Evolutionary conservation across 2,888 invertebrate genomes (phyloP).

Genomic region (Petrophora chlorosata): DNA sequence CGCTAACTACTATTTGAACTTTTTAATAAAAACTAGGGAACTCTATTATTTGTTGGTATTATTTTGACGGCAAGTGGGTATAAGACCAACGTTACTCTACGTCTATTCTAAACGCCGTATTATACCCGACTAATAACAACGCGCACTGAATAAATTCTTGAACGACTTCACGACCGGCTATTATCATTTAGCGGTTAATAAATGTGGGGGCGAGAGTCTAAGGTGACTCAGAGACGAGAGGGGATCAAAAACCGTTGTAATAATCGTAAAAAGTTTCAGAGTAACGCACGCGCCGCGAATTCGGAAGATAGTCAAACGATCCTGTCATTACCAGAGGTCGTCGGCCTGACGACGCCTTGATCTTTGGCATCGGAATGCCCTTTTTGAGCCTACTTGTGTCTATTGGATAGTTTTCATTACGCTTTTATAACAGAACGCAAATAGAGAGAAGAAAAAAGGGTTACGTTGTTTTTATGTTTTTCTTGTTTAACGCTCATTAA

Average conservation of each 20-base stretch:
- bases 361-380: slow-evolving; percentile 22
- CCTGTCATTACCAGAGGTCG: slow-evolving; percentile 52
- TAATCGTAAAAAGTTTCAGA: slow-evolving; percentile 78
- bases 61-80: background rate
- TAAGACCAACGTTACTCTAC: background rate
- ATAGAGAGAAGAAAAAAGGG: background rate
- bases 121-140: slow-evolving; percentile 45
- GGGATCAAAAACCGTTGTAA: slow-evolving; percentile 75
- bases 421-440: slow-evolving; percentile 6
- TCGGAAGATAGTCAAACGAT: slow-evolving; percentile 65
- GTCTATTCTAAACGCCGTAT: slow-evolving; percentile 3
- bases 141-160: slow-evolving; percentile 60
- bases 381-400: slow-evolving; percentile 5
- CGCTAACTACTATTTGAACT: no score
- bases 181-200: slow-evolving; percentile 78
- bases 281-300: slow-evolving; percentile 73
- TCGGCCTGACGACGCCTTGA: slow-evolving; percentile 14
- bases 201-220: slow-evolving; percentile 66
- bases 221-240: slow-evolving; percentile 62
- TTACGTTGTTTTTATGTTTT: background rate
- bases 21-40: background rate
- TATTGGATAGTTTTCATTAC: slow-evolving; percentile 19
- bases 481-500: no score
- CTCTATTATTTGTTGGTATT: background rate
- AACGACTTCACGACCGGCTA: slow-evolving; percentile 64